phyloP scores from a whole-genome alignment of 23 tunicate species.

The Halocynthia aurantium region DNA sequence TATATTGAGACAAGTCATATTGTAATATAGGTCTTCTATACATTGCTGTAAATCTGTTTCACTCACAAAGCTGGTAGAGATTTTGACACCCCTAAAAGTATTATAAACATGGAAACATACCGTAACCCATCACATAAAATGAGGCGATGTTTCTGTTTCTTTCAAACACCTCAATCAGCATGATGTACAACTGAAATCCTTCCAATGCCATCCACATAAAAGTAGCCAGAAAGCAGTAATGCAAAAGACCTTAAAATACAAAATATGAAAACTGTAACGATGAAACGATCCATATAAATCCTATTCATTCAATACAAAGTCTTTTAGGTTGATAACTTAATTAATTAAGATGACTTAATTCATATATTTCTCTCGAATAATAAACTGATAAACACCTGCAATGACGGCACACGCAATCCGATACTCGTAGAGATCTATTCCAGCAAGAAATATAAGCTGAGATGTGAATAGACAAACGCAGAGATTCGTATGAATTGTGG shows the following conservation, averaged over 20 bases:
- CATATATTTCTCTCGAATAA: too few species aligned
- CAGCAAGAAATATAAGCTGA: slow-evolving; percentile 64
- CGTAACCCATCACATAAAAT: slow-evolving; percentile 80
- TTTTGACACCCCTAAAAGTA: background rate
- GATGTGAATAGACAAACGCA: slow-evolving; percentile 68
- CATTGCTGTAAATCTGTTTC: background rate
- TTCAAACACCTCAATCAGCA: slow-evolving; percentile 69
- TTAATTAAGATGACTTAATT: background rate
- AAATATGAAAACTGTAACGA: background rate
- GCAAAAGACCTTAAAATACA: slow-evolving; percentile 31
- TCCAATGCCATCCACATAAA: slow-evolving; percentile 96
- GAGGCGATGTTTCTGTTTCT: slow-evolving; percentile 46
- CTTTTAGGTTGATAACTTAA: too few species aligned
- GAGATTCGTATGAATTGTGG: slow-evolving; percentile 77
- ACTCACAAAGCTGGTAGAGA: background rate
- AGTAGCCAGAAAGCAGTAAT: slow-evolving; percentile 66
- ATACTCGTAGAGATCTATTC: slow-evolving; percentile 37
- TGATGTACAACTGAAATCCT: slow-evolving; percentile 73
- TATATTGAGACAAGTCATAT: too few species aligned
- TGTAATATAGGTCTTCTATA: too few species aligned
- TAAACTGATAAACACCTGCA: slow-evolving; percentile 18
- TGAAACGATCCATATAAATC: background rate
- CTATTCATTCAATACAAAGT: too few species aligned
- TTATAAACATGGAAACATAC: slow-evolving; percentile 25
- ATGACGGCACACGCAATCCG: slow-evolving; percentile 41